Evolutionary conservation across 2,113 vertebrate species (phyloP).

Genomic region (Crypturellus undulatus): DNA sequence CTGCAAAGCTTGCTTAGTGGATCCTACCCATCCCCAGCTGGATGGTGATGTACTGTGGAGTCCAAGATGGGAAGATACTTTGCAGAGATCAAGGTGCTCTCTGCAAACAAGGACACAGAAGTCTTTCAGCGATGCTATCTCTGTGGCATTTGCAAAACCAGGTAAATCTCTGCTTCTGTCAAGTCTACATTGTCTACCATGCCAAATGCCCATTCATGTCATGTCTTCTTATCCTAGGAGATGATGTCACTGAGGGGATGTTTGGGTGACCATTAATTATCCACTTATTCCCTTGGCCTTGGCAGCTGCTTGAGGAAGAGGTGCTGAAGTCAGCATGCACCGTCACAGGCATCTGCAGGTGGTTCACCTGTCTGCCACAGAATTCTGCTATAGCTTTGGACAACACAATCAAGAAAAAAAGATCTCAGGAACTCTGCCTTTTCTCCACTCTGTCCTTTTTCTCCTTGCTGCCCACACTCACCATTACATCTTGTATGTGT

Average conservation of each 20-base stretch:
- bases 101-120: neutral
- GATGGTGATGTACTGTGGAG: neutral
- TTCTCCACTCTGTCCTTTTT: neutral
- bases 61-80: rapidly evolving
- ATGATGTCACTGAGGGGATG: neutral
- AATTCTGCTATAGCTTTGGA: neutral
- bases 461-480: neutral
- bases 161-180: neutral
- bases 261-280: neutral
- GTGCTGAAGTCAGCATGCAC: neutral
- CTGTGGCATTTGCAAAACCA: neutral
- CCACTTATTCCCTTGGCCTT: neutral
- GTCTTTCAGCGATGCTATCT: neutral
- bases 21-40: neutral
- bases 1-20: neutral
- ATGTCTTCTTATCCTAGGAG: neutral
- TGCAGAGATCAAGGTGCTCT: neutral
- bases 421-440: neutral
- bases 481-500: no score
- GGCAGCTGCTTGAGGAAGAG: neutral
- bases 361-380: neutral
- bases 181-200: neutral
- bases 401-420: rapidly evolving
- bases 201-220: neutral
- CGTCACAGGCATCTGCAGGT: rapidly evolving